Base-by-base conservation (phyloP, 23 tunicate species). In the Oikopleura albicans region DNA sequence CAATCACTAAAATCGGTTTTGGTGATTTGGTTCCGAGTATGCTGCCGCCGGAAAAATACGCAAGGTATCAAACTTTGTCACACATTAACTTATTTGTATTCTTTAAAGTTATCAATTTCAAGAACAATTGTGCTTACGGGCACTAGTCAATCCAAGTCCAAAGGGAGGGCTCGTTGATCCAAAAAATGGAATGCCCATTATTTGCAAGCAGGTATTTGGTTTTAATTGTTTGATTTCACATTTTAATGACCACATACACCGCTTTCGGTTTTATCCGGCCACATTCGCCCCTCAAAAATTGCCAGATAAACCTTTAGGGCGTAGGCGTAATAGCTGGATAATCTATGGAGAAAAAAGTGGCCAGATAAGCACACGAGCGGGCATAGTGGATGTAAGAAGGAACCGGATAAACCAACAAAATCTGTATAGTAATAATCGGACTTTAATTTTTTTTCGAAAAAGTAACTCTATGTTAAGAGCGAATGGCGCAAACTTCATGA, bases 31-130 rank as follows among this genome's bases (percentile, higher is more conserved):
- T 71, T 27, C 79, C 79, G 36, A 16, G 79, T 12, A 71, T 71
- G 79, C 34, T 71, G 4, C 79, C 79, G 79, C 79, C 79, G 37
- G 79, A 71, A 8, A 49, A 49, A 49, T 49, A 49, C 22, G 63
- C 63, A 49, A 49, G 22, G 63, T 49, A 49, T 49, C 22, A 8
- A 8, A n/a, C 59, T 49, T 49, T 49, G 59, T 22, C 22, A 22
- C 59, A 49, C 16, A 49, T 49, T 49, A 49, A 8, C 8, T 49
- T 22, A 8, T 49, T 22, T 71, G 79, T 22, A 71, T 71, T 71
- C 2, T 22, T 27, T 31, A 71, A 16, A 71, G 31, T 71, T 71
- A 2, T 16, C 35, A 12, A 12, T 29, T 12, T 37, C 35, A 12
- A 12, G 37, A 71, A 31, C 79, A 12, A 2, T 2, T 12, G 4